Percentiles rank a stretch among this genome's conserved stretches.
Conservation (phyloP, 2,888 invertebrate genomes). For the Steinernema carpocapsae region DNA sequence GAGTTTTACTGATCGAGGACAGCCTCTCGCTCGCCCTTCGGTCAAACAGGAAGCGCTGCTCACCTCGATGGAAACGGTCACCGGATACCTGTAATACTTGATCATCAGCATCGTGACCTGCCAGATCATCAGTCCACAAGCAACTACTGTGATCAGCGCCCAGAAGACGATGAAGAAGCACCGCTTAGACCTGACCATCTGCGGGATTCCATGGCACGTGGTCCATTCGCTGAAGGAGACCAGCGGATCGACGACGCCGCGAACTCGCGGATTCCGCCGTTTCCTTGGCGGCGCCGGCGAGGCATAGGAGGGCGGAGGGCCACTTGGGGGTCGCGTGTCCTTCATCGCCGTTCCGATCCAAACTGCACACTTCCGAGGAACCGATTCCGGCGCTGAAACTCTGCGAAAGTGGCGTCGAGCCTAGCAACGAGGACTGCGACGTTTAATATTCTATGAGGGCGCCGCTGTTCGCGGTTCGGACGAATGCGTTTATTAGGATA, state of each 20-base stretch:
- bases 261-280: neutral
- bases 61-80: constrained; percentile 39
- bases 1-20: neutral
- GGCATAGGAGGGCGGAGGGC: neutral
- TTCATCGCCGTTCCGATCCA: neutral
- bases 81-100: constrained; percentile 38
- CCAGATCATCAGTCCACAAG: constrained; percentile 39
- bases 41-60: neutral
- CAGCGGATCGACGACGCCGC: constrained; percentile 12
- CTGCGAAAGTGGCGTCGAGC: neutral
- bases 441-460: constrained; percentile 9
- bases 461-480: neutral
- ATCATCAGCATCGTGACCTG: constrained; percentile 40
- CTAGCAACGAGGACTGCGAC: constrained; percentile 11
- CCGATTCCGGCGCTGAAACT: neutral
- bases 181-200: constrained; percentile 41
- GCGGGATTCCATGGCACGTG: constrained; percentile 42
- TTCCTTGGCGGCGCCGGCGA: neutral
- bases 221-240: constrained; percentile 39
- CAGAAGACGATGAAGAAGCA: constrained; percentile 41
- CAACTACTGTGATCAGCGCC: constrained; percentile 40
- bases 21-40: no score
- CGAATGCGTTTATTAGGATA: constrained; percentile 15
- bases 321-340: neutral
- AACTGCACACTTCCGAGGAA: neutral